Evolutionary conservation across 2,888 invertebrate genomes (phyloP).

Genomic region (Cerceris ruficornis): DNA sequence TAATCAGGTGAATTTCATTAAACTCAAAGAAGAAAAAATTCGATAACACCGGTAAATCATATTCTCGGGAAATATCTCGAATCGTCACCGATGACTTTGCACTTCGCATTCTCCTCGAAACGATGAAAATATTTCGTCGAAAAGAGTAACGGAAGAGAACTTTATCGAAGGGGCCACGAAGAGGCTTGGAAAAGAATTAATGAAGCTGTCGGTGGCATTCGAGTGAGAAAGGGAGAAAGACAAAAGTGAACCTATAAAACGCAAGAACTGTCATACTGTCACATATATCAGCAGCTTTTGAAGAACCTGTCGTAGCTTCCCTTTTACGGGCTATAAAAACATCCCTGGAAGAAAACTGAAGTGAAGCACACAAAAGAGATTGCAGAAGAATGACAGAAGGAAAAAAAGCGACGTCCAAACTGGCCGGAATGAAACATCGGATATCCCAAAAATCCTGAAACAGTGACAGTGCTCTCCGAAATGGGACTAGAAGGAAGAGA

Average conservation of each 20-base stretch:
- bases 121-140: no score
- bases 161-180: neutral
- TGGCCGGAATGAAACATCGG: conserved; percentile 28
- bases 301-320: conserved; percentile 9
- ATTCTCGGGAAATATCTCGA: no score
- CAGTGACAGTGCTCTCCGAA: conserved; percentile 52
- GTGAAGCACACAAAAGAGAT: conserved; percentile 10
- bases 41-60: no score
- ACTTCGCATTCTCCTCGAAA: no score
- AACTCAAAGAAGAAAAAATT: no score
- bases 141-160: no score
- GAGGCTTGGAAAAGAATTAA: conserved; percentile 3
- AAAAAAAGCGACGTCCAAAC: neutral
- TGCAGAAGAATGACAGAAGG: neutral
- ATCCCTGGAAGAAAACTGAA: neutral
- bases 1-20: no score
- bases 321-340: conserved; percentile 42
- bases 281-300: conserved; percentile 16
- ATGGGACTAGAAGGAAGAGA: conserved; percentile 26
- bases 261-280: conserved; percentile 4
- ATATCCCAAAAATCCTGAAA: conserved; percentile 34
- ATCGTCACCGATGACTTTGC: no score
- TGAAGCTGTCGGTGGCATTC: neutral
- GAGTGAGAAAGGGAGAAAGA: neutral
- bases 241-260: neutral